phyloP scores from a whole-genome alignment of 1,140 invertebrate genomes.

The Plodia interpunctella region DNA sequence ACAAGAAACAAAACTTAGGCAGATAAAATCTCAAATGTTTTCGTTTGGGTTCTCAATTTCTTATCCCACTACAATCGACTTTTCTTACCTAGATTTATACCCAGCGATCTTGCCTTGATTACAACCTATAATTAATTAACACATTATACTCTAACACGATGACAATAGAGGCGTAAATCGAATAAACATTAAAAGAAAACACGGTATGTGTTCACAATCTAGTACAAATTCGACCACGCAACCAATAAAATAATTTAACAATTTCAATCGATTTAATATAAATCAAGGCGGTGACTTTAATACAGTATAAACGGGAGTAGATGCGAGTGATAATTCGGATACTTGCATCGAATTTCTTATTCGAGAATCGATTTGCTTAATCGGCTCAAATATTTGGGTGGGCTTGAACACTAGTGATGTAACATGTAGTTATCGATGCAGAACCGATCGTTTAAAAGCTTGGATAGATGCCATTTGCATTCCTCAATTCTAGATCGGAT shows the following conservation, averaged over 20 bases:
- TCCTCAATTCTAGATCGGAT: slow-evolving; percentile 25
- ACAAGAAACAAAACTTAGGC: neutral
- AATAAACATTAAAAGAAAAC: neutral
- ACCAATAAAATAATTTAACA: slow-evolving; percentile 44
- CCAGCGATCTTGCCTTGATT: neutral
- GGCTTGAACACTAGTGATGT: slow-evolving; percentile 14
- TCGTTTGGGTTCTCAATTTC: neutral
- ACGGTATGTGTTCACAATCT: neutral
- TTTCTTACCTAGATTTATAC: slow-evolving; percentile 11
- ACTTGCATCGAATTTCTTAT: slow-evolving; percentile 35
- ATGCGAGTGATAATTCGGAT: slow-evolving; percentile 35
- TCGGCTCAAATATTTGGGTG: slow-evolving; percentile 53
- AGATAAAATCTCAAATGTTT: slow-evolving; percentile 2
- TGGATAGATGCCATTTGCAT: slow-evolving; percentile 27
- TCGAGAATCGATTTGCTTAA: slow-evolving; percentile 45
- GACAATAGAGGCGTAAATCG: neutral
- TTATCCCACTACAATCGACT: neutral
- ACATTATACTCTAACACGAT: neutral
- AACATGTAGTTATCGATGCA: neutral
- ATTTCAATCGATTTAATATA: slow-evolving; percentile 51
- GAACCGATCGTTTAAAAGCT: neutral
- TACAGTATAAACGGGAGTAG: slow-evolving; percentile 55
- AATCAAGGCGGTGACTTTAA: slow-evolving; percentile 50
- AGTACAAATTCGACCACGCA: slow-evolving; percentile 12
- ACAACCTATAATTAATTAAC: neutral